phyloP scores from a whole-genome alignment of 37 sponge, comb jelly and placozoan genomes.

The Corticium candelabrum region DNA sequence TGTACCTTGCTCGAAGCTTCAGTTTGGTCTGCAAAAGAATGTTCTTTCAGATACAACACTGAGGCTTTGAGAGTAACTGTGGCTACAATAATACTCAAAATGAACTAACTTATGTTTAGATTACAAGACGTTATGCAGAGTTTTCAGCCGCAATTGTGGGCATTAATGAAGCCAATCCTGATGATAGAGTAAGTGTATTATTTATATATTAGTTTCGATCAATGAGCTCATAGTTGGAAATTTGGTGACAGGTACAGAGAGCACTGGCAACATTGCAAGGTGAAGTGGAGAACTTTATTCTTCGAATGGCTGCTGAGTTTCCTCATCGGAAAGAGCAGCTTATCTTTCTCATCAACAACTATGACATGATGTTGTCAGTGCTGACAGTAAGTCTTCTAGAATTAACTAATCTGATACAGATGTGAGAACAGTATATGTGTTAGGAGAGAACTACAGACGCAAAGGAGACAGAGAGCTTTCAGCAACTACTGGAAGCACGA shows the following conservation, averaged over 20 bases:
- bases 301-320: constrained; percentile 95
- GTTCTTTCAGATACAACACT: too few species aligned
- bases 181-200: constrained; percentile 54
- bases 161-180: constrained; percentile 78
- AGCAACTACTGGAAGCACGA: constrained; percentile 67
- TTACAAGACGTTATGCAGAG: constrained; percentile 94
- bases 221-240: neutral
- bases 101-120: constrained; percentile 30
- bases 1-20: neutral
- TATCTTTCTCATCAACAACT: constrained; percentile 98
- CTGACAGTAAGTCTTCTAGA: constrained; percentile 51
- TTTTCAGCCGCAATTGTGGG: constrained; percentile 87
- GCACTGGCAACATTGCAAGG: constrained; percentile 68
- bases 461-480: constrained; percentile 78
- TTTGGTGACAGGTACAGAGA: constrained; percentile 30
- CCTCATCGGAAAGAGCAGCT: constrained; percentile 85
- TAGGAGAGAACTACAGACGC: constrained; percentile 68
- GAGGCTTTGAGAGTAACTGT: too few species aligned
- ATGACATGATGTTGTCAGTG: constrained; percentile 91
- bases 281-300: constrained; percentile 91
- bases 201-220: neutral
- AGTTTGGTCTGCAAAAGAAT: neutral
- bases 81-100: too few species aligned
- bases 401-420: neutral
- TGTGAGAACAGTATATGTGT: neutral